phyloP scores from a whole-genome alignment of 1,140 invertebrate genomes.

The Drosophila persimilis region DNA sequence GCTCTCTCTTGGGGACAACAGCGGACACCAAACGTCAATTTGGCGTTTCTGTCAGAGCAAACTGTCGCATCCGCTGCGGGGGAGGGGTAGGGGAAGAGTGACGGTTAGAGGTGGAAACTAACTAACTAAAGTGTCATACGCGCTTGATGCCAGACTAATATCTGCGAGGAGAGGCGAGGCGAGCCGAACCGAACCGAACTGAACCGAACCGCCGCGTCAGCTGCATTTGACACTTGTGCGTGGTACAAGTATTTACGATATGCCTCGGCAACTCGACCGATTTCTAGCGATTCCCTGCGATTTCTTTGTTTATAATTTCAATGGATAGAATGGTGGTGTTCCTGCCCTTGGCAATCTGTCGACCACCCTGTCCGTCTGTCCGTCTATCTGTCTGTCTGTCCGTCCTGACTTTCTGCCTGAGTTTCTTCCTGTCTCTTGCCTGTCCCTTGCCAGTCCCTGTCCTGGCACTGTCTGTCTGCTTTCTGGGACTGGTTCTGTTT shows the following conservation, averaged over 20 bases:
- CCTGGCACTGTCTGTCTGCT: slow-evolving; percentile 8
- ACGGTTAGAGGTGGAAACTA: slow-evolving; percentile 19
- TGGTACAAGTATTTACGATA: slow-evolving; percentile 60
- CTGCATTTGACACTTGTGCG: slow-evolving; percentile 73
- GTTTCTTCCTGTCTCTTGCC: no score
- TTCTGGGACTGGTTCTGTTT: neutral
- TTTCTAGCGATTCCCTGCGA: slow-evolving; percentile 22
- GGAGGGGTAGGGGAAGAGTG: neutral
- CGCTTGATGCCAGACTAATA: slow-evolving; percentile 44
- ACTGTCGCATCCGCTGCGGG: slow-evolving; percentile 11
- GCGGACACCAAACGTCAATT: slow-evolving; percentile 68
- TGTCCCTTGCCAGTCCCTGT: neutral
- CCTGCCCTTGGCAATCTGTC: slow-evolving; percentile 45
- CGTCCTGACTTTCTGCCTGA: no score
- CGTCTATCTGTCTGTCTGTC: slow-evolving; percentile 10
- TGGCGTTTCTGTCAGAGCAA: slow-evolving; percentile 50
- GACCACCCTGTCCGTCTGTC: slow-evolving; percentile 9
- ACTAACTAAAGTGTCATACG: slow-evolving; percentile 50
- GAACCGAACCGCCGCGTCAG: slow-evolving; percentile 28
- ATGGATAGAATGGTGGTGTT: slow-evolving; percentile 19
- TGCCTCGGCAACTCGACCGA: slow-evolving; percentile 40
- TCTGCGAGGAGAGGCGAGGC: slow-evolving; percentile 28
- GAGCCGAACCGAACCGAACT: slow-evolving; percentile 5
- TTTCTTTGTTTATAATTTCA: slow-evolving; percentile 68
- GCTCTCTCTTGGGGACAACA: slow-evolving; percentile 4